These are phyloP conservation scores for Eristalis pertinax DNA, from an alignment of 2,888 invertebrate genomes.

Conservation along the genomic window DNA sequence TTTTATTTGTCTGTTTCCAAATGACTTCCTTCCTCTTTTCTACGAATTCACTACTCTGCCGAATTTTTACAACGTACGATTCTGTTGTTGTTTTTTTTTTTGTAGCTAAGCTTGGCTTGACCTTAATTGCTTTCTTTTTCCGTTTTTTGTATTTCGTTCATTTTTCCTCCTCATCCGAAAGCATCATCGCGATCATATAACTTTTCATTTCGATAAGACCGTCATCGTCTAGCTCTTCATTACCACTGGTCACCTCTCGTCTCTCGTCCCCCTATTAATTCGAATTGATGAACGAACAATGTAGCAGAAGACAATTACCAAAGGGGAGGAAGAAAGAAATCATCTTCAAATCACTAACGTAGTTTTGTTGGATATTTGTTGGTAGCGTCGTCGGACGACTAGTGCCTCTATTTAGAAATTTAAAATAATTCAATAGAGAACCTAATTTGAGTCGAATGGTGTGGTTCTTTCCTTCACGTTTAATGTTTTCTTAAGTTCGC, in stretches of 20 bases:
- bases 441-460: conserved; percentile 2
- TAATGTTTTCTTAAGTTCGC: neutral
- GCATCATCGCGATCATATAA: neutral
- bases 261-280: neutral
- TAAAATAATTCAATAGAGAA: conserved; percentile 24
- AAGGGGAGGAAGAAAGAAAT: conserved; percentile 9
- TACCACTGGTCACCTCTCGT: neutral
- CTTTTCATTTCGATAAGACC: conserved; percentile 11
- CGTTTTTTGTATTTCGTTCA: neutral
- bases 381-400: neutral
- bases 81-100: conserved; percentile 13
- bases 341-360: conserved; percentile 9
- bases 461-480: neutral
- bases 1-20: conserved; percentile 19
- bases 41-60: conserved; percentile 22
- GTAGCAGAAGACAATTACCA: neutral
- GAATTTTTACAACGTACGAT: conserved; percentile 35
- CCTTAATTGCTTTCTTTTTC: conserved; percentile 53
- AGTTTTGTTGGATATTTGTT: neutral
- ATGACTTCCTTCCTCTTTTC: conserved; percentile 47
- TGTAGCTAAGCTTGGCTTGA: conserved; percentile 31
- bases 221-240: neutral
- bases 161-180: neutral
- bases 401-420: conserved; percentile 22
- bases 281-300: conserved; percentile 1